Conservation (phyloP, 2,113 vertebrate genomes). For the Zeus faber region DNA sequence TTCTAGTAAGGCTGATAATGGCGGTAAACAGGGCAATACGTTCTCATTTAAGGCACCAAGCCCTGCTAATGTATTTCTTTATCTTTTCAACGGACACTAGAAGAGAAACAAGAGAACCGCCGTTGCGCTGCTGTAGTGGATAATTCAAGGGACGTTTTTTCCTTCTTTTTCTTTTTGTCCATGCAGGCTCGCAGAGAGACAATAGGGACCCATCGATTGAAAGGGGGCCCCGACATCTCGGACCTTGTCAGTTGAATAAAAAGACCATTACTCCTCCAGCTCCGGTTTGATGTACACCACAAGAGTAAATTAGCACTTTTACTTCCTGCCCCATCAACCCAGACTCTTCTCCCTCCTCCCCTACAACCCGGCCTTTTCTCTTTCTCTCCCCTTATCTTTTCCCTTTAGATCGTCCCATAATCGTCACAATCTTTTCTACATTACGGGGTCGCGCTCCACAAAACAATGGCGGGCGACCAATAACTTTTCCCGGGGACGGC, state of each 20-base stretch:
- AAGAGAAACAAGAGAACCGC: too few relatives aligned
- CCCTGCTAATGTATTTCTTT: constrained; percentile 76
- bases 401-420: constrained; percentile 68
- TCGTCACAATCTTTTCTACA: constrained; percentile 81
- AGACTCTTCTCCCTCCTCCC: constrained; percentile 29
- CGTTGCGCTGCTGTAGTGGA: constrained; percentile 78
- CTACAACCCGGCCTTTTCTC: too few relatives aligned
- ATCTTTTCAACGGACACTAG: constrained; percentile 76
- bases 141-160: constrained; percentile 75
- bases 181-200: constrained; percentile 70
- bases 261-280: constrained; percentile 76
- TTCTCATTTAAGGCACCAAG: constrained; percentile 67
- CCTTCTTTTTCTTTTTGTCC: constrained; percentile 65
- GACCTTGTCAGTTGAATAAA: constrained; percentile 77
- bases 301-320: constrained; percentile 73
- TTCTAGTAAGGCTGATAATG: constrained; percentile 55
- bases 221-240: constrained; percentile 71
- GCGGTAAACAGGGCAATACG: constrained; percentile 64
- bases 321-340: constrained; percentile 74
- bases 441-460: constrained; percentile 65
- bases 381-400: constrained; percentile 41
- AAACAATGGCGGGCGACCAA: constrained; percentile 77
- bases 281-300: constrained; percentile 70
- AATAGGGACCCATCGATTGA: constrained; percentile 81
- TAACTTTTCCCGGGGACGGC: constrained; percentile 73